Evolutionary conservation across 2,888 invertebrate genomes (phyloP).

Genomic region (Sthenelais limicola): DNA sequence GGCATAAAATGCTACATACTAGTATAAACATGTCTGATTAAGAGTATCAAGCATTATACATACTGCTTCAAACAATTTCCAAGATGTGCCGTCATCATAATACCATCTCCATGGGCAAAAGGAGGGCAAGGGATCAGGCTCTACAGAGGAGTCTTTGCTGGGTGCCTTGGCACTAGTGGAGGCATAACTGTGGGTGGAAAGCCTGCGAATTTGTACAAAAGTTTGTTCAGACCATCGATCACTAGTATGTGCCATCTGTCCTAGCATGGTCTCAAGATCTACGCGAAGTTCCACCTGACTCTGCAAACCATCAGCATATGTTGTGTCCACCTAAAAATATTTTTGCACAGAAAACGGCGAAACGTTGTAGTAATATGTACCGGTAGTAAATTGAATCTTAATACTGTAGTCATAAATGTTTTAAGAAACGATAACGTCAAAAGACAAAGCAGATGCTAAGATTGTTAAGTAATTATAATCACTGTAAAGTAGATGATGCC

Average conservation of each 20-base stretch:
- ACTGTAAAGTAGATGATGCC: no score
- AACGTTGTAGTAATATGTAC: no score
- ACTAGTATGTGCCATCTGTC: slow-evolving; percentile 7
- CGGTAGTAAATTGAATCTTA: no score
- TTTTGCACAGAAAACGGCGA: no score
- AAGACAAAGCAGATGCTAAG: no score
- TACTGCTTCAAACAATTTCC: slow-evolving; percentile 32
- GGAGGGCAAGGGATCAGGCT: background rate
- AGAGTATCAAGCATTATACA: no score
- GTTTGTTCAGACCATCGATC: background rate
- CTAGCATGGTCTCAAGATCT: slow-evolving; percentile 17
- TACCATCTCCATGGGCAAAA: slow-evolving; percentile 36
- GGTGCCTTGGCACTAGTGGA: background rate
- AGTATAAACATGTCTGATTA: no score
- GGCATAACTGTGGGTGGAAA: slow-evolving; percentile 31
- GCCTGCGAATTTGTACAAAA: background rate
- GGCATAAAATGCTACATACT: no score
- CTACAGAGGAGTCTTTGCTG: background rate
- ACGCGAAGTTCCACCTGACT: background rate
- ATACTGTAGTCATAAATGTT: no score
- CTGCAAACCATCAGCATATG: slow-evolving; percentile 1
- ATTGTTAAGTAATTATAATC: no score
- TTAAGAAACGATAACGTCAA: no score
- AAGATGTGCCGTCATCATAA: background rate
- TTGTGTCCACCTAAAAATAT: slow-evolving; percentile 1